Conservation (phyloP, 2,888 invertebrate genomes). For the Zaprionus obscuricornis region DNA sequence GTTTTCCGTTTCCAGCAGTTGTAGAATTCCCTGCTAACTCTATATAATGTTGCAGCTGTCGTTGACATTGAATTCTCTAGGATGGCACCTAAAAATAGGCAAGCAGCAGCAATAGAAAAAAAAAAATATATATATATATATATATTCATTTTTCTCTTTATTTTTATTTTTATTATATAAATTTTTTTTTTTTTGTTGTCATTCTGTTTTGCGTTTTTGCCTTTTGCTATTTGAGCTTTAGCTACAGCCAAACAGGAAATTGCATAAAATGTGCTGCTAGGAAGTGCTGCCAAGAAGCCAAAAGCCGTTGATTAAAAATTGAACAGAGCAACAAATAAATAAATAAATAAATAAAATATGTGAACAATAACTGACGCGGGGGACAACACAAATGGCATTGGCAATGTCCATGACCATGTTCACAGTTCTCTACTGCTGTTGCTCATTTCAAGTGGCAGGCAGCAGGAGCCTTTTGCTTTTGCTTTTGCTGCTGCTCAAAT, state of each 20-base stretch:
- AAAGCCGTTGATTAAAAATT: constrained; percentile 75
- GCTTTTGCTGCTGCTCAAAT: constrained; percentile 30
- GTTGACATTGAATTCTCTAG: constrained; percentile 72
- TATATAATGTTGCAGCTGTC: constrained; percentile 32
- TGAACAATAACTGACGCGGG: too few relatives aligned
- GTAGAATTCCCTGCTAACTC: not conserved
- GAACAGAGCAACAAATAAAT: constrained; percentile 56
- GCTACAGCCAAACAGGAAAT: constrained; percentile 73
- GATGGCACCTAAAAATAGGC: constrained; percentile 69
- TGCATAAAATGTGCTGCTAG: constrained; percentile 69
- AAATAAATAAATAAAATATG: constrained; percentile 54
- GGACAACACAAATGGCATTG: too few relatives aligned
- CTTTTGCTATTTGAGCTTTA: constrained; percentile 43
- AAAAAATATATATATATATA: too few relatives aligned
- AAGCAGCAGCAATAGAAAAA: constrained; percentile 49
- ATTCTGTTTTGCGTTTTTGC: constrained; percentile 18
- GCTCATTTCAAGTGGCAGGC: too few relatives aligned
- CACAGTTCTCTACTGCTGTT: too few relatives aligned
- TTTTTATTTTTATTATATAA: constrained; percentile 7
- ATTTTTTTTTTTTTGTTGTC: constrained; percentile 10
- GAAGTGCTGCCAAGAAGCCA: constrained; percentile 64
- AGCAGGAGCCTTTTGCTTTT: not conserved
- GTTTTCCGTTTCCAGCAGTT: not conserved
- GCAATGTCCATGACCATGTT: too few relatives aligned
- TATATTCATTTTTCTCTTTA: constrained; percentile 18